Percentiles rank a stretch among this genome's conserved stretches.
Conservation (phyloP, 1,140 invertebrate species). For the Apis mellifera region Amel_HAv3.1 CM009935.2:10674001-10674500, state of each 20-base stretch:
- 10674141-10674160: not conserved
- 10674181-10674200: not conserved
- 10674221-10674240: no score
- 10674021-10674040: no score
- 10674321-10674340: not conserved
- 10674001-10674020: no score
- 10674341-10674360: not conserved
- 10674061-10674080: not conserved
- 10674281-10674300: constrained; percentile 41
- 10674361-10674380: not conserved
- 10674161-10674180: no score
- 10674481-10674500: constrained; percentile 19
- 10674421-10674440: not conserved
- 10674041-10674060: no score
- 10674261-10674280: constrained; percentile 34
- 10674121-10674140: constrained; percentile 43
- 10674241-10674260: not conserved
- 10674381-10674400: not conserved
- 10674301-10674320: no score
- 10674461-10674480: not conserved
- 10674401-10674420: constrained; percentile 10
- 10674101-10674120: no score
- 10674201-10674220: not conserved
- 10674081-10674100: constrained; percentile 5
- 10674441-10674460: not conserved